Base-by-base conservation (phyloP, 1,140 invertebrate genomes). In the Drosophila fuyamai region DNA sequence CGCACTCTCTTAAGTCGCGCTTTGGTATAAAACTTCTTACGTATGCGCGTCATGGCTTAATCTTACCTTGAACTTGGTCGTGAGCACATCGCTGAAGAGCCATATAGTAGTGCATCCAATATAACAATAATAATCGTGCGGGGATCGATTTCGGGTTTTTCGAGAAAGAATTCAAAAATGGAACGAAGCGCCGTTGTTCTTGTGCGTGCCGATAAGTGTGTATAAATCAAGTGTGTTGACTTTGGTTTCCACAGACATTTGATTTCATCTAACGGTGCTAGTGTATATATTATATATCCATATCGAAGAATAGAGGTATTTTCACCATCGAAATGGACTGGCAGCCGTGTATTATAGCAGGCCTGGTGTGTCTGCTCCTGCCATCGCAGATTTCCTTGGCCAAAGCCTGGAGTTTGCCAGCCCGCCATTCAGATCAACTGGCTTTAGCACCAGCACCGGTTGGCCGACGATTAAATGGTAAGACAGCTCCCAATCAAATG, bases 1-100 rank as follows among this genome's bases (percentile, higher is more conserved):
- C 14, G 53, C 70, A 41, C 79, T 79, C 83, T 81, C 83, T 72
- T 72, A 72, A 79, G 68, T 32, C 40, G 36, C 29, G 59, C 29
- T 51, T 83, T 80, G 79, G 90, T 92, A 92, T 92, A 92, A 92
- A 92, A 82, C 90, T 91, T 92, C 86, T 92, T 92, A 85, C 76
- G 90, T 92, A 92, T 92, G 86, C 90, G 71, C 80, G 90, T 92
- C 90, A 92, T 89, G 90, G 90, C 88, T 92, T 88, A 92, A 92
- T 89, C 84, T 89, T 92, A 92, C 90, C 90, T 92, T 92, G 90
- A 92, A 92, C 90, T 92, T 92, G 90, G 72, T 86, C 81, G 86
- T 76, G 90, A 80, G 55, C 73, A 82, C 74, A 92, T 90, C 80
- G 85, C 23, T 14, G 60, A 36, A 14, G 63, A 68, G 51, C 23